phyloP scores from a whole-genome alignment of 2,888 invertebrate species.

The Pterobdella sp. region DNA sequence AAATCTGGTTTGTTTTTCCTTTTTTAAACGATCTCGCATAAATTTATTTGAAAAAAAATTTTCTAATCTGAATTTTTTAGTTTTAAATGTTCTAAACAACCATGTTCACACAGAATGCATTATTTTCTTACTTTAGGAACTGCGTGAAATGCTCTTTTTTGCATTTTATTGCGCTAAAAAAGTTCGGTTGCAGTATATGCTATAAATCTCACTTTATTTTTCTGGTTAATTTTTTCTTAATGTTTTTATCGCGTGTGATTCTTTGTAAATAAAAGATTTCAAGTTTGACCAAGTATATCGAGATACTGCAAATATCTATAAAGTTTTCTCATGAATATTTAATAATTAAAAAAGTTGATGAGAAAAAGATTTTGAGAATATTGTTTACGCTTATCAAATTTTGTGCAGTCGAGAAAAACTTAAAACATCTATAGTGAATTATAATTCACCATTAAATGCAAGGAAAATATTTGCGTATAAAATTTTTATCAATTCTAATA shows the following conservation, averaged over 20 bases:
- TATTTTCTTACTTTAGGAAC: not conserved
- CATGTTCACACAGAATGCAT: not conserved
- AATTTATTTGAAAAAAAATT: slow-evolving; percentile 1
- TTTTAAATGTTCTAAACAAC: not conserved
- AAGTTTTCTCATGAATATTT: too few species aligned
- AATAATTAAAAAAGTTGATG: too few species aligned
- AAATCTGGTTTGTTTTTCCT: not conserved
- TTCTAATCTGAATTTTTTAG: slow-evolving; percentile 1
- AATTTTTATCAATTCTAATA: too few species aligned
- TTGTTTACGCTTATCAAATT: too few species aligned
- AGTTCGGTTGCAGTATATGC: not conserved
- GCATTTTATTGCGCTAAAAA: not conserved
- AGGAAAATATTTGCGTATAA: too few species aligned
- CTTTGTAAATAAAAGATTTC: slow-evolving; percentile 11
- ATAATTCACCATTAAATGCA: too few species aligned
- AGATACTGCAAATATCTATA: too few species aligned
- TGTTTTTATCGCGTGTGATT: slow-evolving; percentile 7
- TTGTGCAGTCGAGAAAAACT: too few species aligned
- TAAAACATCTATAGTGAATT: too few species aligned
- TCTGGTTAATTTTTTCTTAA: slow-evolving; percentile 9
- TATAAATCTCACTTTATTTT: slow-evolving; percentile 9
- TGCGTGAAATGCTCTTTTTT: not conserved
- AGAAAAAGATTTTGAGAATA: too few species aligned
- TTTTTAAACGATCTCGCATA: slow-evolving; percentile 8
- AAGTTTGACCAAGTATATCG: too few species aligned